phyloP scores from a whole-genome alignment of 1,140 invertebrate genomes.

The Drosophila sp. region DNA sequence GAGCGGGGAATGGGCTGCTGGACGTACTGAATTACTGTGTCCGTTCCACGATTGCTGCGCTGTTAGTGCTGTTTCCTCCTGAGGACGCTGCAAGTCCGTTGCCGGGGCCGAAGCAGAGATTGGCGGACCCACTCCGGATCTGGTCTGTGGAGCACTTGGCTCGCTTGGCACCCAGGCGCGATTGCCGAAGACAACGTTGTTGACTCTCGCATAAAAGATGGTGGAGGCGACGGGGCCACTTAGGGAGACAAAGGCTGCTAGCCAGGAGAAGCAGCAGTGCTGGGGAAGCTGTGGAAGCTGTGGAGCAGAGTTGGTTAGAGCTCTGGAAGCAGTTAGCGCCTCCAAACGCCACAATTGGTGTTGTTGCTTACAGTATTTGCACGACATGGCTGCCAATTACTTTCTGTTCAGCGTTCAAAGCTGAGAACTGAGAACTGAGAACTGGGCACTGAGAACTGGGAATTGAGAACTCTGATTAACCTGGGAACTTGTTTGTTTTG shows the following conservation, averaged over 20 bases:
- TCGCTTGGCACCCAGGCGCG: neutral
- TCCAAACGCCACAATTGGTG: slow-evolving; percentile 11
- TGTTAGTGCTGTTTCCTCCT: neutral
- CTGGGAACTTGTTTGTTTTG: slow-evolving; percentile 44
- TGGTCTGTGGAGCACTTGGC: neutral
- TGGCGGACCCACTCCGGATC: neutral
- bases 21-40: neutral
- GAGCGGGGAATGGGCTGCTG: neutral
- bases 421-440: neutral
- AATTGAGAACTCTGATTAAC: neutral
- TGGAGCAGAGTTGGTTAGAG: slow-evolving; percentile 20
- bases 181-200: slow-evolving; percentile 3
- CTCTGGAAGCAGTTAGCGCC: slow-evolving; percentile 1
- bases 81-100: slow-evolving; percentile 27
- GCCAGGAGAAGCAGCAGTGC: slow-evolving; percentile 27
- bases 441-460: neutral
- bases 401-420: neutral
- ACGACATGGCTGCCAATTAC: slow-evolving; percentile 60
- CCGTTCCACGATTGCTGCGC: slow-evolving; percentile 6
- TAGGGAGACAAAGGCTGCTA: slow-evolving; percentile 13
- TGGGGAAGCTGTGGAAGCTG: slow-evolving; percentile 28
- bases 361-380: slow-evolving; percentile 59
- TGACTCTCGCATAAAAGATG: neutral
- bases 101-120: neutral
- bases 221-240: neutral